Percentiles rank a stretch among this genome's conserved stretches.
Evolutionary conservation across 1,140 invertebrate species (phyloP).

Genomic region (Ceratitis capitata): DNA sequence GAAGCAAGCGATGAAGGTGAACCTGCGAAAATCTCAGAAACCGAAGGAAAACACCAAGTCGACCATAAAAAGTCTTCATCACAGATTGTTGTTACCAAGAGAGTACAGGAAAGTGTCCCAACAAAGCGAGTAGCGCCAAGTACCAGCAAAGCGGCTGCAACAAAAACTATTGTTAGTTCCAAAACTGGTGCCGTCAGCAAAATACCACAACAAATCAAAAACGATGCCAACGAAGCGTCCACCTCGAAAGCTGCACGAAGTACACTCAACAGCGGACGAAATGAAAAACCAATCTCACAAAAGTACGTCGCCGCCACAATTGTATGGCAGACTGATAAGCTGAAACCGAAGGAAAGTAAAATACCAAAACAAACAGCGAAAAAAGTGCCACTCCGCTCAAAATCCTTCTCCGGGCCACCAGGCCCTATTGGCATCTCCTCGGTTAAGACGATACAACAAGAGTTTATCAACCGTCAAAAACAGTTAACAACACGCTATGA

Average conservation of each 20-base stretch:
- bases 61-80: no score
- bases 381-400: constrained; percentile 56
- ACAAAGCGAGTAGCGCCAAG: background rate
- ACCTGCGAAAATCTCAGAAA: background rate
- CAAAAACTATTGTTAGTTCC: background rate
- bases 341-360: constrained; percentile 33
- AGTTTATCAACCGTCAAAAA: constrained; percentile 66
- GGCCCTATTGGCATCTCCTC: constrained; percentile 60
- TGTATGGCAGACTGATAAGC: background rate
- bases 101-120: background rate
- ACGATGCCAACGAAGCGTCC: background rate
- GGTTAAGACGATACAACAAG: constrained; percentile 69
- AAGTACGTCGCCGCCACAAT: background rate
- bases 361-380: constrained; percentile 43
- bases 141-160: background rate
- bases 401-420: constrained; percentile 57
- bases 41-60: background rate
- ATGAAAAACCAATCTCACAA: background rate
- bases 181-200: background rate
- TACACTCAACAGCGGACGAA: background rate
- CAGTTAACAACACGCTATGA: constrained; percentile 50
- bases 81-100: no score
- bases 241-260: background rate
- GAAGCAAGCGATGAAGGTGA: background rate
- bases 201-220: background rate